Evolutionary conservation across 2,113 vertebrate genomes (phyloP).

Genomic region (Indicator maculatus): DNA sequence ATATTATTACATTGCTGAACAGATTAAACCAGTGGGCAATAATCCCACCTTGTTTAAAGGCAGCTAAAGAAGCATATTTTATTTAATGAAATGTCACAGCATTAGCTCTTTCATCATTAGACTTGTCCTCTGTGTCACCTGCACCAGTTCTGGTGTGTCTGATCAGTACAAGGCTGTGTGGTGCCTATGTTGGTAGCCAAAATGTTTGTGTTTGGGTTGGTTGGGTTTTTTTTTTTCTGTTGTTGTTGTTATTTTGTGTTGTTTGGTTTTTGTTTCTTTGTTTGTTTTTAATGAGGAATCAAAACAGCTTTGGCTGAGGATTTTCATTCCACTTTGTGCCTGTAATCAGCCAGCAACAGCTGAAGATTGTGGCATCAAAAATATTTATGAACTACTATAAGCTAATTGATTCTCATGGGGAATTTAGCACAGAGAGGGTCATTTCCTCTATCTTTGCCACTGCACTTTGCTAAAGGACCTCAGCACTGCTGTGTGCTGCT

Average conservation of each 20-base stretch:
- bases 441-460: not conserved
- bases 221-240: too few species aligned
- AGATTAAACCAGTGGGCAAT: not conserved
- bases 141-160: not conserved
- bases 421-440: not conserved
- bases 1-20: not conserved
- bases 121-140: not conserved
- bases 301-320: not conserved
- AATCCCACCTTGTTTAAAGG: not conserved
- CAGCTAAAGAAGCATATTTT: not conserved
- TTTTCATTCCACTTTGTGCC: not conserved
- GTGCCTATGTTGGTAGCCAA: accelerated
- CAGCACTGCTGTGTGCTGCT: not conserved
- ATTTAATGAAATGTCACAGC: not conserved
- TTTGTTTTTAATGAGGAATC: not conserved
- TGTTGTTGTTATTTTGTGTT: not conserved
- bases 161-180: accelerated
- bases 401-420: slow-evolving; percentile 9
- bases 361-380: not conserved
- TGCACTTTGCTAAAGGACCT: not conserved
- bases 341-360: not conserved
- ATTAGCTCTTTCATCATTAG: not conserved
- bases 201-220: not conserved
- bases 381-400: not conserved
- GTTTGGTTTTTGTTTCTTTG: not conserved